Conservation (phyloP, 92 coral and sea anemone species). For the Paramuricea clavata region DNA sequence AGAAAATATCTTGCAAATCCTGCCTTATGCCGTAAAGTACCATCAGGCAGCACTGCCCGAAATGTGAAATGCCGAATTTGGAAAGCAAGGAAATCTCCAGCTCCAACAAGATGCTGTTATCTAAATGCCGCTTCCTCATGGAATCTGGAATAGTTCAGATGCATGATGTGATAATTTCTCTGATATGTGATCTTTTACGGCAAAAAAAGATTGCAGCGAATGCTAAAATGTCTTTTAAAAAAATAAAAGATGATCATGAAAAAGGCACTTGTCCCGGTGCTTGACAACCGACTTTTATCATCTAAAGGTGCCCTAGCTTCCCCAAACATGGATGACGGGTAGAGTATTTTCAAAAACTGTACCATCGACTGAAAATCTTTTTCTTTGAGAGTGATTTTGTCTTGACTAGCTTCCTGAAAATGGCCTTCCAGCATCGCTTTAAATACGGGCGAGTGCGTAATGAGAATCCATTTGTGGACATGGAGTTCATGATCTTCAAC, state of each 20-base stretch:
- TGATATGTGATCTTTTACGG: background rate
- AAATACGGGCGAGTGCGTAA: slow-evolving; percentile 24
- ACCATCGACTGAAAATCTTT: background rate
- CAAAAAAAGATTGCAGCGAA: background rate
- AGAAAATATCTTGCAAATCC: slow-evolving; percentile 1
- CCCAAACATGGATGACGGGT: slow-evolving; percentile 7
- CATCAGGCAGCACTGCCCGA: background rate
- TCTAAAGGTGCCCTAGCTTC: background rate
- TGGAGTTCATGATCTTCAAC: slow-evolving; percentile 30
- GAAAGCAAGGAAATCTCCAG: background rate
- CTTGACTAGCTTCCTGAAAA: slow-evolving; percentile 32
- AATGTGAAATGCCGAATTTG: background rate
- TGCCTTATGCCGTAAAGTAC: slow-evolving; percentile 10
- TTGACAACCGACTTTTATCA: background rate
- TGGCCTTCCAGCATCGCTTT: slow-evolving; percentile 36
- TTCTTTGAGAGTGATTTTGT: slow-evolving; percentile 24
- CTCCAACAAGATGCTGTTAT: background rate
- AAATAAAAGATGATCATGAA: no score
- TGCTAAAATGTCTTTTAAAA: background rate
- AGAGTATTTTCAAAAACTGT: slow-evolving; percentile 14
- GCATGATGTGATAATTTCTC: background rate
- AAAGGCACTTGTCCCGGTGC: background rate
- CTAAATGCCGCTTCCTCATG: slow-evolving; percentile 12
- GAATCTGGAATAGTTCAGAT: background rate
- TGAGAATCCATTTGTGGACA: slow-evolving; percentile 32